phyloP scores from a whole-genome alignment of 2,797 vertebrate species.

The Corythornis leucogaster region DNA sequence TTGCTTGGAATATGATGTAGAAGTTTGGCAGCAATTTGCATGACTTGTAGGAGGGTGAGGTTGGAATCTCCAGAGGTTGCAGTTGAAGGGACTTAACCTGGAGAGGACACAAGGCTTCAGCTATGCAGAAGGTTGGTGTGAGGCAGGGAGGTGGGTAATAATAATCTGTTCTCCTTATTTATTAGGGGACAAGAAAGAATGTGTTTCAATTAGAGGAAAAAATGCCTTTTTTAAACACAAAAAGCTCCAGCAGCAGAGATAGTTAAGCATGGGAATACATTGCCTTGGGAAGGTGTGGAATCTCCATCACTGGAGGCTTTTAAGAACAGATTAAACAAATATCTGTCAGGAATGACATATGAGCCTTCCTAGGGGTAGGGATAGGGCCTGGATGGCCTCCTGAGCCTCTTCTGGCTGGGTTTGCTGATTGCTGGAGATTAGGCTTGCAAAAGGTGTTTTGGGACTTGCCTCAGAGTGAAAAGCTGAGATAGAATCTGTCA shows the following conservation, averaged over 20 bases:
- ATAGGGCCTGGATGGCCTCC: neutral
- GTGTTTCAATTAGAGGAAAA: neutral
- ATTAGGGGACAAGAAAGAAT: neutral
- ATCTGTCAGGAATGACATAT: constrained; percentile 21
- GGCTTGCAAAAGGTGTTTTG: neutral
- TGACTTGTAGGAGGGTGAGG: neutral
- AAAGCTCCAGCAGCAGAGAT: neutral
- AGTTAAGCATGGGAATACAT: neutral
- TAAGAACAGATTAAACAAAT: constrained; percentile 27
- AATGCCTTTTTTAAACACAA: neutral
- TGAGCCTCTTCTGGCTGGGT: neutral
- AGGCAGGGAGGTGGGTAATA: neutral
- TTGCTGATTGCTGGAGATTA: neutral
- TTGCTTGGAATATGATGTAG: neutral
- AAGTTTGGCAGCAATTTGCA: neutral
- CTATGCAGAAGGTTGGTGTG: neutral
- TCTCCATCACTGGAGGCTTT: constrained; percentile 31
- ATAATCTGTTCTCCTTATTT: neutral
- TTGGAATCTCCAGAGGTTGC: neutral
- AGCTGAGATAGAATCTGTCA: neutral
- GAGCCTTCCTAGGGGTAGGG: neutral
- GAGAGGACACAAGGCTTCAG: neutral
- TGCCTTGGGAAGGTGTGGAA: neutral
- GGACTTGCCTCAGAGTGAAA: neutral
- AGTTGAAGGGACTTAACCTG: neutral